phyloP scores from a whole-genome alignment of 2,113 vertebrate genomes.

The Lepidothrix coronata region DNA sequence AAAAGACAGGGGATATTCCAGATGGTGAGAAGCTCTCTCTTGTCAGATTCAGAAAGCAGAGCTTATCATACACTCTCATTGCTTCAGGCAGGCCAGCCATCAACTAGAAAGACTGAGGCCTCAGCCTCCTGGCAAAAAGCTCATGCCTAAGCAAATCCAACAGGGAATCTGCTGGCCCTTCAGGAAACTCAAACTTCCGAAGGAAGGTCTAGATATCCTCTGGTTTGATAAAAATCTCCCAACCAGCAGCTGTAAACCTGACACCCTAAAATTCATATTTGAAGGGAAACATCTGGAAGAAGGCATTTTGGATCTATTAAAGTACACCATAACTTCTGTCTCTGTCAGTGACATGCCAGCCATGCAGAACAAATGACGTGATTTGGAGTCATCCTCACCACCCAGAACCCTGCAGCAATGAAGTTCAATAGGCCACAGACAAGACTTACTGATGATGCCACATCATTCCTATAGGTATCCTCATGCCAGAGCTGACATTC shows the following conservation, averaged over 20 bases:
- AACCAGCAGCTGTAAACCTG: background rate
- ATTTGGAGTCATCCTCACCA: fast-evolving
- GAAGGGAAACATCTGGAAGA: background rate
- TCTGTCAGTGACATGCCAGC: background rate
- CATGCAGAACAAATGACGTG: fast-evolving
- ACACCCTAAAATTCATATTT: background rate
- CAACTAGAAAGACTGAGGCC: background rate
- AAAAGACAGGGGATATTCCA: background rate
- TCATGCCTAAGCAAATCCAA: background rate
- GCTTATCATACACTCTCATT: background rate
- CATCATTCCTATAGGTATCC: background rate
- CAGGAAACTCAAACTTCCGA: background rate
- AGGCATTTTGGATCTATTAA: background rate
- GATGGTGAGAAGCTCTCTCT: background rate
- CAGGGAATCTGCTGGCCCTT: background rate
- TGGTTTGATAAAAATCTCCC: background rate
- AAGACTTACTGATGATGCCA: background rate
- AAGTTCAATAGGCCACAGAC: fast-evolving
- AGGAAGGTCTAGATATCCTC: background rate
- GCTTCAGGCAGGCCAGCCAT: background rate
- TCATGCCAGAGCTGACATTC: background rate
- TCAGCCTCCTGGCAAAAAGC: background rate
- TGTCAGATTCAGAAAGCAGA: background rate
- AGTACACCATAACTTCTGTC: background rate
- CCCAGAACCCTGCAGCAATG: background rate